Evolutionary conservation across 2,113 vertebrate genomes (phyloP), one percentile per base, ranked within the genome.

Genomic region (Eptatretus burgeri): DNA sequence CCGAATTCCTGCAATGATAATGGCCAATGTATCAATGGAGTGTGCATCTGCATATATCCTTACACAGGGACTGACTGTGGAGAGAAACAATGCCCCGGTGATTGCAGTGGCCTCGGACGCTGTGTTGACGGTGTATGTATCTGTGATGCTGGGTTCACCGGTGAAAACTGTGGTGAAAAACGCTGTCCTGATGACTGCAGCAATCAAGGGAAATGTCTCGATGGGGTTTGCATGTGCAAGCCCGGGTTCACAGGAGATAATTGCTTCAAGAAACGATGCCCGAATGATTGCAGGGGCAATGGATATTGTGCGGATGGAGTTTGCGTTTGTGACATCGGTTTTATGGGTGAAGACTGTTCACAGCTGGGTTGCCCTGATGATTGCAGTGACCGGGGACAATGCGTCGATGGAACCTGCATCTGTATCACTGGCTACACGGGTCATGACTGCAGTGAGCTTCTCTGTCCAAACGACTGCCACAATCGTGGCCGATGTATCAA

Each of bases 311-410:
- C 82, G 27, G 85, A 98, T 1, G 80, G 77, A 0, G 86, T 94
- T 68, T 94, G 91, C 0, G 63, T 85, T 51, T 98, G 91, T 0
- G 70, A 84, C 0, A 82, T 89, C 67, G 86, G 86, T 1, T 98
- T 83, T 79, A 89, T 84, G 0, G 85, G 88, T 0, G 82, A 81
- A 1, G 87, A 98, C 75, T 98, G 91, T 66, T 70, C 80, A 0
- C 89, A 98, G 70, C 80, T 98, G 64, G 80, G 91, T 74, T 98
- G 91, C 67, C 91, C 85, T 62, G 85, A 86, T 0, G 89, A 98
- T 74, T 98, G 91, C 70, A 94, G 76, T 0, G 89, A 98, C 75
- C 82, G 85, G 0, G 91, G 91, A n/a, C 86, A 81, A 67, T 98
- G 91, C 10, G 8, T 81, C 67, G 89, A 96, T 0, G 91, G 91